phyloP scores from a whole-genome alignment of 2,113 vertebrate genomes.

The Laterallus jamaicensis region DNA sequence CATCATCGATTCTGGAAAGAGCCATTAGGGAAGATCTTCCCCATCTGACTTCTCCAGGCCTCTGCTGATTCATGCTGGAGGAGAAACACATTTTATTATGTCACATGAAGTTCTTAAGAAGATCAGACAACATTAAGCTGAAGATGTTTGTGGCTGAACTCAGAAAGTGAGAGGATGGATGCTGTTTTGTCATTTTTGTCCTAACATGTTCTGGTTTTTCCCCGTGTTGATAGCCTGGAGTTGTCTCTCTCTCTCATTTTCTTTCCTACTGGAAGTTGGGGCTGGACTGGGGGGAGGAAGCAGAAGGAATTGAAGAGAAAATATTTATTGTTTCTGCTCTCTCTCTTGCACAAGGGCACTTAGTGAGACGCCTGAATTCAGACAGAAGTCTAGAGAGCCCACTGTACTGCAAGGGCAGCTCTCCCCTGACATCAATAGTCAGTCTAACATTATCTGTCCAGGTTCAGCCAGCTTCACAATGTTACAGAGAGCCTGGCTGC shows the following conservation, averaged over 20 bases:
- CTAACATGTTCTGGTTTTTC: neutral
- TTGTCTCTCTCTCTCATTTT: neutral
- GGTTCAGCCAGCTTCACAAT: neutral
- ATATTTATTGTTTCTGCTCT: neutral
- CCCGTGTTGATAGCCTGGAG: neutral
- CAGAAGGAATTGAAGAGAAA: neutral
- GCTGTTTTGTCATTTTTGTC: neutral
- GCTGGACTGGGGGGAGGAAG: accelerated
- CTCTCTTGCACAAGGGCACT: neutral
- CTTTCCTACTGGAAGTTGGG: neutral
- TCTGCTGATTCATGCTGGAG: neutral
- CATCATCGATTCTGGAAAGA: neutral
- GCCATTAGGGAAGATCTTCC: neutral
- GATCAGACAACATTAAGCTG: neutral
- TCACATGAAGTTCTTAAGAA: neutral
- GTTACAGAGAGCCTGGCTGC: neutral
- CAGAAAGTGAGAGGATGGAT: neutral
- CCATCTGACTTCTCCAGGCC: neutral
- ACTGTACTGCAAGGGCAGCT: neutral
- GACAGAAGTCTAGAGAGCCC: neutral
- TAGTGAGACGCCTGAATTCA: neutral
- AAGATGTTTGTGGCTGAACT: neutral
- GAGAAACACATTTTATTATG: neutral
- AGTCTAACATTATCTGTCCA: neutral
- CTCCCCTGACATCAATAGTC: no score